Base-by-base conservation (phyloP, 2,888 invertebrate species). In the Xiphydria camelus region DNA sequence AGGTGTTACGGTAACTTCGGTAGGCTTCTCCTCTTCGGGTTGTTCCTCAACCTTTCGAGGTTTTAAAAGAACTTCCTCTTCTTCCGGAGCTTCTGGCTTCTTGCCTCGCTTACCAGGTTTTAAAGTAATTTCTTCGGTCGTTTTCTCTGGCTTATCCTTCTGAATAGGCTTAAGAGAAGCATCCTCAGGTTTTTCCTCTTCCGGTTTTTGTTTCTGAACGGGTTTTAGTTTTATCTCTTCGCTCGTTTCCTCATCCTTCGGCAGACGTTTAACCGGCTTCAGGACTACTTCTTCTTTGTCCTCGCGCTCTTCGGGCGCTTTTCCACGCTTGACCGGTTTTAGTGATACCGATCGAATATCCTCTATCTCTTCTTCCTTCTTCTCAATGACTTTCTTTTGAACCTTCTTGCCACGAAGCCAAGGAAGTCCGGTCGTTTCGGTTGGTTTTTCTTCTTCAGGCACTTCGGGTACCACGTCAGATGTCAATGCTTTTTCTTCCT, bases 121-220 rank as follows among this genome's bases (percentile, higher is more conserved):
- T 37, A 63, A 32, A 23, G 35, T 47, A 1, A 64, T 46, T 20
- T 50, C 55, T 21, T 54, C 51, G 2, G 59, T 53, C 39, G 55
- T 53, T 23, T 49, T 44, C 32, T 55, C 53, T 36, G 44, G 37
- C 51, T 63, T 66, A 48, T 57, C 65, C 61, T n/a, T n/a, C n/a
- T n/a, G 34, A 1, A 53, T 6, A 1, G 55, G 53, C 25, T 59
- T 54, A 2, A 53, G 36, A 15, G 43, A 47, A 0, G 54, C 41
- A 23, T 57, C 54, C 9, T 65, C 49, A 23, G 62, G 59, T 10
- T 51, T 57, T 40, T 51, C n/a, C n/a, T n/a, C n/a, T n/a, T 45
- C 61, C 25, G 63, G 41, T 65, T 75, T 34, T 68, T 78, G 81
- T 47, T 82, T 70, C 29, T 81, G 76, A 0, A 64, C 22, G 0